Evolutionary conservation across 2,797 vertebrate species (phyloP).

Genomic region (Tolypeutes matacus): DNA sequence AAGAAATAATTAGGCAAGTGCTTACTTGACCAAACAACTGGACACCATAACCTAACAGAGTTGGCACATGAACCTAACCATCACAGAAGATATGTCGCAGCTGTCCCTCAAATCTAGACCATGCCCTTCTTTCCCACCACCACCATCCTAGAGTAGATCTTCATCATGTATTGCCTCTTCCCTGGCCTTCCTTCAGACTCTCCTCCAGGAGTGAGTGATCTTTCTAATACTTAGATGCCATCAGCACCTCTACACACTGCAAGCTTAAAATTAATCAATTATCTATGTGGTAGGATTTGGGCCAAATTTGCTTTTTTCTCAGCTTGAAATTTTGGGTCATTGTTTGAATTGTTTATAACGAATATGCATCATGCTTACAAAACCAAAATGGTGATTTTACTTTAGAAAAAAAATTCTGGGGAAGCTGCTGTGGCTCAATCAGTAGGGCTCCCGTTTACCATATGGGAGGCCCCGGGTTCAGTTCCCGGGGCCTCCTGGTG

Average conservation of each 20-base stretch:
- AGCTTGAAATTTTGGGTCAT: constrained; percentile 43
- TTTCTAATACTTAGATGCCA: not conserved
- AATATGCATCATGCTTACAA: not conserved
- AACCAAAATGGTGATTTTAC: constrained; percentile 22
- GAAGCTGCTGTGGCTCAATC: no score
- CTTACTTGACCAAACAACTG: no score
- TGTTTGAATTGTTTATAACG: constrained; percentile 32
- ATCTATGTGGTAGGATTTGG: not conserved
- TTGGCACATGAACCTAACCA: no score
- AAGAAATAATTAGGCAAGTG: no score
- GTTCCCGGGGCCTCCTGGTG: no score
- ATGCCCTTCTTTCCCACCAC: not conserved
- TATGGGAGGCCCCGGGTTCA: no score
- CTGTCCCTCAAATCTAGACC: not conserved
- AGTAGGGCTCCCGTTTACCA: no score
- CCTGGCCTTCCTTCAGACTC: not conserved
- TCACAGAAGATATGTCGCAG: not conserved
- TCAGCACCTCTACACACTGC: not conserved
- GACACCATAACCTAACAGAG: no score
- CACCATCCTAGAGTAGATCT: not conserved
- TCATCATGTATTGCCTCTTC: not conserved
- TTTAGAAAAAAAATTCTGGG: no score
- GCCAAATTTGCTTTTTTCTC: constrained; percentile 33
- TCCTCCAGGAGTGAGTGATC: not conserved
- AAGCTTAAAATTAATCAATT: not conserved